These are phyloP conservation scores for Natator depressus DNA, from an alignment of 2,113 vertebrate species.

Conservation along the genomic window DNA sequence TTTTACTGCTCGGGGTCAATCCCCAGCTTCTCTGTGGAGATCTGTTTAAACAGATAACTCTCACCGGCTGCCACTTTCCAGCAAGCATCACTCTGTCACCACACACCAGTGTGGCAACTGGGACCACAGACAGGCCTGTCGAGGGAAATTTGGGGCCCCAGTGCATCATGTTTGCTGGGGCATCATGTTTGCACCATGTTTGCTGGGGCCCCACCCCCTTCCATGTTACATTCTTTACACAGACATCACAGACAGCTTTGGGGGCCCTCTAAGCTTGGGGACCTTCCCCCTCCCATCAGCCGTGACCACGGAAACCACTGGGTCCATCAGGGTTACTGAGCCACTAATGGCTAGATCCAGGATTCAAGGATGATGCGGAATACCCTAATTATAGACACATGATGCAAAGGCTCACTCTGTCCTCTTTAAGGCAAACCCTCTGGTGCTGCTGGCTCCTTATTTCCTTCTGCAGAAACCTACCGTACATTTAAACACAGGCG, in stretches of 20 bases:
- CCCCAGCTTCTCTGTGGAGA: neutral
- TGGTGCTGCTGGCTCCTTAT: neutral
- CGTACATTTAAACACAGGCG: neutral
- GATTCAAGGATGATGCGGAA: neutral
- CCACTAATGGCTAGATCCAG: neutral
- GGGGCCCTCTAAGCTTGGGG: too few species aligned
- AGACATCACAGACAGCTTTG: neutral
- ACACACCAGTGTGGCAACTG: accelerated
- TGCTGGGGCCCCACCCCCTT: neutral
- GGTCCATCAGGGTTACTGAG: accelerated
- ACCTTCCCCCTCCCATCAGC: neutral
- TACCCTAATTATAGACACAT: conserved; percentile 30
- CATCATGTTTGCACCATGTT: too few species aligned
- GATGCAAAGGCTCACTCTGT: neutral
- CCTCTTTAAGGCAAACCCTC: neutral
- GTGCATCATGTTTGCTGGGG: too few species aligned
- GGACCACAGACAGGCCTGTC: neutral
- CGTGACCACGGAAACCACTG: accelerated
- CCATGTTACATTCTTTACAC: neutral
- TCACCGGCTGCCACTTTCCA: neutral
- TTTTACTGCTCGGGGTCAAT: neutral
- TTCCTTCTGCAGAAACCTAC: neutral
- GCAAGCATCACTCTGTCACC: neutral
- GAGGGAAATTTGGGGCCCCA: neutral
- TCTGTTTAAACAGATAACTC: neutral